These are phyloP conservation scores for Calyptommatus sinebrachiatus DNA, from an alignment of 2,113 vertebrate species.

Conservation along the genomic window DNA sequence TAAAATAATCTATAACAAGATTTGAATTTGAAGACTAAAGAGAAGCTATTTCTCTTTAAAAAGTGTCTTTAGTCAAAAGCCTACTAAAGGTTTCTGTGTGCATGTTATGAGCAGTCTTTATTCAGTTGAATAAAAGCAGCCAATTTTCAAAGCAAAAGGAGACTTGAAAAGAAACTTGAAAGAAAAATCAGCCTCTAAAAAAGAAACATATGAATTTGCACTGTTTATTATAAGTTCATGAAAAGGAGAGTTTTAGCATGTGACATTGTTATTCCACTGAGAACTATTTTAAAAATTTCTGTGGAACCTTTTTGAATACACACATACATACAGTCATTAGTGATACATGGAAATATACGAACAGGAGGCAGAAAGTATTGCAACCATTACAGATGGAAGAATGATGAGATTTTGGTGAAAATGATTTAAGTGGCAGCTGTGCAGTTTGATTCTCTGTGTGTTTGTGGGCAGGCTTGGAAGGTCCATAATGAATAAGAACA, in stretches of 20 bases:
- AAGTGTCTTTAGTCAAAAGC: background rate
- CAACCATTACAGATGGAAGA: background rate
- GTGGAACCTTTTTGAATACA: background rate
- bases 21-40: background rate
- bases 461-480: background rate
- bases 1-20: background rate
- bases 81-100: background rate
- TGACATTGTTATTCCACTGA: background rate
- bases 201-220: background rate
- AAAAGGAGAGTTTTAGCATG: background rate
- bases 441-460: constrained; percentile 10
- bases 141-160: background rate
- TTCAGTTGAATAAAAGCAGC: background rate
- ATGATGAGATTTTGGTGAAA: background rate
- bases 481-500: constrained; percentile 6
- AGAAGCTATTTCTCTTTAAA: background rate
- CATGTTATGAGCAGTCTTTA: background rate
- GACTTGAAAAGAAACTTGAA: background rate
- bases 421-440: constrained; percentile 21
- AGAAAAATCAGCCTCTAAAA: background rate
- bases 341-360: no score
- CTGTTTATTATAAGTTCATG: background rate
- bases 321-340: no score
- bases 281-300: background rate
- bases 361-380: background rate